Conservation (phyloP, 2,888 invertebrate genomes). For the Dyspetes luteomarginatus region DNA sequence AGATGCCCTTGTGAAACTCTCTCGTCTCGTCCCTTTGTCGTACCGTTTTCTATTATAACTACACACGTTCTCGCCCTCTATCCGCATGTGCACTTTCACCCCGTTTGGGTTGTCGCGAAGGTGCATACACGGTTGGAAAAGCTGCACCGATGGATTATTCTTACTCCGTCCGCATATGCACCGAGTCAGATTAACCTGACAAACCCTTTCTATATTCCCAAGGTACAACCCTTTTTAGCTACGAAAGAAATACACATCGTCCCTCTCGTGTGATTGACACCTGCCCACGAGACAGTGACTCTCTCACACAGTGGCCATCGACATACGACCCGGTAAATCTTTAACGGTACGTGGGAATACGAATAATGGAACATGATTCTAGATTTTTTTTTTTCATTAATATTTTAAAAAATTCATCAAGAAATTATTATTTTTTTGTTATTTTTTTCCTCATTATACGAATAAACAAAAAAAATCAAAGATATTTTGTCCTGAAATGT, state of each 20-base stretch:
- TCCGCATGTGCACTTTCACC: constrained; percentile 54
- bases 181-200: constrained; percentile 57
- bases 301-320: not conserved
- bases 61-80: constrained; percentile 1
- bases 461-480: no score
- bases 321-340: not conserved
- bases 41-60: constrained; percentile 44
- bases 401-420: no score
- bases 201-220: constrained; percentile 27
- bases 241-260: constrained; percentile 4
- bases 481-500: no score
- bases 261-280: constrained; percentile 54
- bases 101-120: constrained; percentile 1
- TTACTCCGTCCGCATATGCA: constrained; percentile 21
- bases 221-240: constrained; percentile 40
- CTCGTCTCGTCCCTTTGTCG: constrained; percentile 45
- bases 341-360: not conserved
- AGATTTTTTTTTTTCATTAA: not conserved
- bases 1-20: constrained; percentile 67
- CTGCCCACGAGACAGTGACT: constrained; percentile 26
- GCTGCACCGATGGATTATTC: constrained; percentile 37
- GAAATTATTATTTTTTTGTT: no score
- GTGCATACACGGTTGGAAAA: constrained; percentile 26
- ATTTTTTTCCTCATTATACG: no score
- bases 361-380: not conserved